These are phyloP conservation scores for Nyctibius bracteatus DNA, from an alignment of 2,113 vertebrate species.

Conservation along the genomic window DNA sequence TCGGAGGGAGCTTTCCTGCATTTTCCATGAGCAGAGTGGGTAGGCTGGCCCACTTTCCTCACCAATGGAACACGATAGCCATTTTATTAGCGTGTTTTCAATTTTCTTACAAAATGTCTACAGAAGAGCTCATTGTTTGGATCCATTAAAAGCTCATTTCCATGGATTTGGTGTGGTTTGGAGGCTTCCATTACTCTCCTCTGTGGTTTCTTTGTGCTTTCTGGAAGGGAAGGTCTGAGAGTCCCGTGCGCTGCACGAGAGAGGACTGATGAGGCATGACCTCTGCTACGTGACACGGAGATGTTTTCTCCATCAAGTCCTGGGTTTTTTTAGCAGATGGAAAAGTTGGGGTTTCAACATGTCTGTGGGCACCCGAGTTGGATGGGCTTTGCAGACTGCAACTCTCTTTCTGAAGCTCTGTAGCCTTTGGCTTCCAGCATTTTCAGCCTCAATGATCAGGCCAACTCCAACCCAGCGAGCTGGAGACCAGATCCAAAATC, in stretches of 20 bases:
- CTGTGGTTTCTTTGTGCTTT: slow-evolving; percentile 27
- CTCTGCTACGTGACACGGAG: neutral
- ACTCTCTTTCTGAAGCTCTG: neutral
- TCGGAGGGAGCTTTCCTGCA: neutral
- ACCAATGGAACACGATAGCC: neutral
- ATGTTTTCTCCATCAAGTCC: neutral
- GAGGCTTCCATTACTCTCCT: neutral
- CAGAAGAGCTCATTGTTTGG: neutral
- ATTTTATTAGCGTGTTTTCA: neutral
- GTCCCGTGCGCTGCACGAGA: neutral
- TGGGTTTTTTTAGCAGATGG: neutral
- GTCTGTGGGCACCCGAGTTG: neutral
- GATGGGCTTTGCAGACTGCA: neutral
- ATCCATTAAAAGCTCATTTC: neutral
- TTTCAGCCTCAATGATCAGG: neutral
- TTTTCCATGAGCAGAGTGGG: neutral
- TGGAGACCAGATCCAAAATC: slow-evolving; percentile 41
- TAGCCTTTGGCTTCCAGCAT: neutral
- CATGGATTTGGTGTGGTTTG: slow-evolving; percentile 30
- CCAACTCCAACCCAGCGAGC: neutral
- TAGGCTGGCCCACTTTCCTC: neutral
- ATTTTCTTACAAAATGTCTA: neutral
- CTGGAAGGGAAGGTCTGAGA: neutral
- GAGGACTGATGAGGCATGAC: neutral
- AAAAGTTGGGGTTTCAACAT: neutral